Percentiles rank a stretch among this genome's conserved stretches.
These are phyloP conservation scores for Vombatus ursinus DNA, from an alignment of 2,113 vertebrate genomes.

Conservation along the genomic window DNA sequence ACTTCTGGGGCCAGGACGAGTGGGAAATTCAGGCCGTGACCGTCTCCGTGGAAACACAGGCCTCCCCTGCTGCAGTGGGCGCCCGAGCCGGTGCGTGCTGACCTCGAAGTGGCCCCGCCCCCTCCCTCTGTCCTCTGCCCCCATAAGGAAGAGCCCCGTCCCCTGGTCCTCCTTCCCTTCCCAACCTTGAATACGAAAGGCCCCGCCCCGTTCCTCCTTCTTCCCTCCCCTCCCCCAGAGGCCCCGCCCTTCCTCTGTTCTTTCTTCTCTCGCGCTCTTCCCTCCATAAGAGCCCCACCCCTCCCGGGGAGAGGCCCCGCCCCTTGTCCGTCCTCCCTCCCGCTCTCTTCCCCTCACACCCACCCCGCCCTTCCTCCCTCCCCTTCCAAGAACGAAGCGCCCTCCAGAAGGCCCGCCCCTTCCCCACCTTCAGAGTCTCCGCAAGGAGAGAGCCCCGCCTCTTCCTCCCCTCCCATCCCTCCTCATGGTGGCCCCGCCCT, in stretches of 20 bases:
- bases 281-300: no score
- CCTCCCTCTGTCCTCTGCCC: rapidly evolving
- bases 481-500: background rate
- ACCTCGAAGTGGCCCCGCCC: background rate
- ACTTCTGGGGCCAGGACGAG: background rate
- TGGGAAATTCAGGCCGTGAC: background rate
- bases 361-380: background rate
- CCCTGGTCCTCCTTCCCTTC: no score
- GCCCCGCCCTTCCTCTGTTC: constrained; percentile 50
- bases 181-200: no score
- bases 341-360: no score
- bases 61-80: background rate
- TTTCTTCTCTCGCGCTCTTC: background rate
- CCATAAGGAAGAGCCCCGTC: background rate
- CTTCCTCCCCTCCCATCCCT: background rate
- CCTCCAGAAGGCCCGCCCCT: background rate
- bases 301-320: background rate
- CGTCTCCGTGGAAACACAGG: background rate
- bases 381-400: background rate
- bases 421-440: background rate
- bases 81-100: background rate
- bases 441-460: background rate
- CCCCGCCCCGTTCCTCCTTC: background rate
- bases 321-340: background rate
- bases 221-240: background rate